Evolutionary conservation across 2,113 vertebrate genomes (phyloP).

Genomic region (Equus przewalskii): DNA sequence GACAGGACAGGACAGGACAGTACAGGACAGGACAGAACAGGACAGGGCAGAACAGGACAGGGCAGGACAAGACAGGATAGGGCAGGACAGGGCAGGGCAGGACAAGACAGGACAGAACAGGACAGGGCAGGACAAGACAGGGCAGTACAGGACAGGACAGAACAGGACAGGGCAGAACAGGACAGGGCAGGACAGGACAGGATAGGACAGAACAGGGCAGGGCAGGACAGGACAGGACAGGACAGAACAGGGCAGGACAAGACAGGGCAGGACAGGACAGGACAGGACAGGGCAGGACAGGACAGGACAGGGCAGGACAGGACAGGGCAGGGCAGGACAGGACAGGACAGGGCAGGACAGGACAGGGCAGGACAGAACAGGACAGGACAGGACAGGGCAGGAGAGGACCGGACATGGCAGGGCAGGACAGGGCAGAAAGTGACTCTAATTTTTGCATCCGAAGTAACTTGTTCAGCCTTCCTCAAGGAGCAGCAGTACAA

Average conservation of each 20-base stretch:
- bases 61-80: not conserved
- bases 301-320: not conserved
- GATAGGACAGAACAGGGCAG: too few species aligned
- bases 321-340: not conserved
- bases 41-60: not conserved
- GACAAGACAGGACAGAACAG: not conserved
- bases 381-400: not conserved
- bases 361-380: not conserved
- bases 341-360: too few species aligned
- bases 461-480: not conserved
- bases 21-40: not conserved
- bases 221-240: not conserved
- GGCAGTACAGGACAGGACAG: too few species aligned
- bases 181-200: not conserved
- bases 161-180: not conserved
- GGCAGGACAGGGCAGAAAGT: not conserved
- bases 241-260: too few species aligned
- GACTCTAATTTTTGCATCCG: not conserved
- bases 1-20: not conserved
- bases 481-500: not conserved
- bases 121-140: not conserved
- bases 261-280: not conserved
- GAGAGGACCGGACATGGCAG: too few species aligned
- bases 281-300: not conserved
- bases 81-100: not conserved